Conservation (phyloP, 2,888 invertebrate species). For the Ceraclea dissimilis region DNA sequence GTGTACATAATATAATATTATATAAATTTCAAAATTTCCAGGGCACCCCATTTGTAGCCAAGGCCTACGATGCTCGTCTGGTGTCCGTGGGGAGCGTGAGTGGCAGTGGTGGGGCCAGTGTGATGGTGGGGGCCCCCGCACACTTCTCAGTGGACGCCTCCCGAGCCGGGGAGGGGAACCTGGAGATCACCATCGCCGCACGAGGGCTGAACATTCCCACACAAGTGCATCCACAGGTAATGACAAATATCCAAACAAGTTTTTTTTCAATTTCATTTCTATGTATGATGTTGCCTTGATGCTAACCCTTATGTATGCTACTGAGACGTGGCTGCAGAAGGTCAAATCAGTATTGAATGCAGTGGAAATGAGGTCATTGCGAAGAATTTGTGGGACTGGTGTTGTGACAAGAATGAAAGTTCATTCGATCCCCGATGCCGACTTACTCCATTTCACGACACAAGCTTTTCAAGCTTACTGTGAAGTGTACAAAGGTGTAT, state of each 20-base stretch:
- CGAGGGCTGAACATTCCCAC: slow-evolving; percentile 90
- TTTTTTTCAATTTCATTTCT: not conserved
- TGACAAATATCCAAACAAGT: not conserved
- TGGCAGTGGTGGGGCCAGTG: slow-evolving; percentile 70
- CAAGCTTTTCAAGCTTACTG: no score
- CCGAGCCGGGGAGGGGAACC: slow-evolving; percentile 93
- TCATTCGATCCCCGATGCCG: no score
- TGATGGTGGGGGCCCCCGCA: slow-evolving; percentile 83
- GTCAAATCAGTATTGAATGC: no score
- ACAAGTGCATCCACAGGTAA: slow-evolving; percentile 86
- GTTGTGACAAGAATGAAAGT: no score
- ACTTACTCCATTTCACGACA: no score
- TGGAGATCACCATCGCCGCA: slow-evolving; percentile 94
- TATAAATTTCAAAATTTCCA: slow-evolving; percentile 32
- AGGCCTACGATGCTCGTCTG: slow-evolving; percentile 87
- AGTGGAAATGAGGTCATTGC: no score
- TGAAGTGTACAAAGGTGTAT: no score
- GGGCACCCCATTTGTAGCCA: slow-evolving; percentile 84
- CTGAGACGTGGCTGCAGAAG: no score
- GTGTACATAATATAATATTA: no score
- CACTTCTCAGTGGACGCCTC: slow-evolving; percentile 94
- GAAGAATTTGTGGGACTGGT: no score
- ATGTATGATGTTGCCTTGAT: not conserved
- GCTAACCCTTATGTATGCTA: no score
- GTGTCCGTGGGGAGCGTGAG: slow-evolving; percentile 76